Evolutionary conservation across 2,113 vertebrate species (phyloP).

Genomic region (Colossoma macropomum): DNA sequence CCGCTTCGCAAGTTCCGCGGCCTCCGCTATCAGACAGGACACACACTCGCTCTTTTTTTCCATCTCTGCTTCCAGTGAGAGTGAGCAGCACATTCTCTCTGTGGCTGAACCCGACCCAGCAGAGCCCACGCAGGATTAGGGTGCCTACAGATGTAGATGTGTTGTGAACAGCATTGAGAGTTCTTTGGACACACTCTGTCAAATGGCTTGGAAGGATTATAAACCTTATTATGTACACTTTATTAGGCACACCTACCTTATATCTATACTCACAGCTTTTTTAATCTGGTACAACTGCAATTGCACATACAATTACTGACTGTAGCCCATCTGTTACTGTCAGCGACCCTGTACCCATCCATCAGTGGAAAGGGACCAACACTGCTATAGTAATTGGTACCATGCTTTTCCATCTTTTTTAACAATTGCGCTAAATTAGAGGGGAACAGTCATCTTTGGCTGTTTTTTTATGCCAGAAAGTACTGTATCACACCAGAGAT

Average conservation of each 20-base stretch:
- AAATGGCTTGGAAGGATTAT: neutral
- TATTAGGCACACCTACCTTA: too few species aligned
- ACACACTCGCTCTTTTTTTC: constrained; percentile 2
- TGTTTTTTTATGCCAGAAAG: too few species aligned
- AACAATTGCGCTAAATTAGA: too few species aligned
- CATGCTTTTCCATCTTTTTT: too few species aligned
- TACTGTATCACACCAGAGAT: too few species aligned
- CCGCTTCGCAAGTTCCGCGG: constrained; percentile 28
- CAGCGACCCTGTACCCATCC: too few species aligned
- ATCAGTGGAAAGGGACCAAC: too few species aligned
- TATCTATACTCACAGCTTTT: neutral
- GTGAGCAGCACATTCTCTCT: constrained; percentile 18
- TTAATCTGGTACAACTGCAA: too few species aligned
- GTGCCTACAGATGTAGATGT: neutral
- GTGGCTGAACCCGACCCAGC: constrained; percentile 21
- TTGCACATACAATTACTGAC: too few species aligned
- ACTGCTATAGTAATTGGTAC: too few species aligned
- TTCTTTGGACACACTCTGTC: neutral
- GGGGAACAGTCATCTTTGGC: too few species aligned
- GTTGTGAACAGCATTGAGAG: neutral
- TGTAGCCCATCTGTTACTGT: too few species aligned
- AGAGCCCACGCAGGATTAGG: neutral
- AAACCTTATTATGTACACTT: neutral
- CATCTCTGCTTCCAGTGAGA: constrained; percentile 5
- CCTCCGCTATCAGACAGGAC: constrained; percentile 13